A percentile compares a stretch with the other conserved stretches of the same genome.
Evolutionary conservation across 2,113 vertebrate genomes (phyloP).

Genomic region (Lutjanus erythropterus): DNA sequence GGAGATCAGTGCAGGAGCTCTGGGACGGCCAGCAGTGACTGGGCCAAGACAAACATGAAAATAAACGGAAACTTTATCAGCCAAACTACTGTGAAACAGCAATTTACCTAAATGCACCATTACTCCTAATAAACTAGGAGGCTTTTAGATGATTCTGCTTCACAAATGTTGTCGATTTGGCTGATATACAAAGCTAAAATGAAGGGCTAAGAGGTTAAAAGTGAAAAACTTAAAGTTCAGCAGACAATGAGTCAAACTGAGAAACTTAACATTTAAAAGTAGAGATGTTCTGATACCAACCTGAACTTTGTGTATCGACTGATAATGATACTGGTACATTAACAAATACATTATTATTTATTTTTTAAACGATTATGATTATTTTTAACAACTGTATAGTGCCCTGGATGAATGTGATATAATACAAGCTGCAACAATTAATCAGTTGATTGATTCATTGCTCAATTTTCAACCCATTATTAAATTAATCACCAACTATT

Average conservation of each 20-base stretch:
- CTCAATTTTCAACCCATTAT: too few species aligned
- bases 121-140: background rate
- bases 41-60: constrained; percentile 56
- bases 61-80: constrained; percentile 25
- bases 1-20: constrained; percentile 18
- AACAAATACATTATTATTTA: too few species aligned
- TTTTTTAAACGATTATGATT: too few species aligned
- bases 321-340: too few species aligned
- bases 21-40: background rate
- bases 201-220: background rate
- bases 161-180: background rate
- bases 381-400: too few species aligned
- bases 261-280: constrained; percentile 5
- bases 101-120: constrained; percentile 26
- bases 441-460: too few species aligned
- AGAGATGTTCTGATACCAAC: too few species aligned
- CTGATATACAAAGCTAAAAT: background rate
- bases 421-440: too few species aligned
- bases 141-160: background rate
- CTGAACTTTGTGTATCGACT: too few species aligned
- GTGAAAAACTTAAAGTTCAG: constrained; percentile 38
- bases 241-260: background rate
- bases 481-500: too few species aligned
- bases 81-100: constrained; percentile 7
- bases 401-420: too few species aligned